Percentiles rank a stretch among this genome's conserved stretches.
Evolutionary conservation across 2,113 vertebrate genomes (phyloP).

Genomic region (Rhinoderma darwinii): DNA sequence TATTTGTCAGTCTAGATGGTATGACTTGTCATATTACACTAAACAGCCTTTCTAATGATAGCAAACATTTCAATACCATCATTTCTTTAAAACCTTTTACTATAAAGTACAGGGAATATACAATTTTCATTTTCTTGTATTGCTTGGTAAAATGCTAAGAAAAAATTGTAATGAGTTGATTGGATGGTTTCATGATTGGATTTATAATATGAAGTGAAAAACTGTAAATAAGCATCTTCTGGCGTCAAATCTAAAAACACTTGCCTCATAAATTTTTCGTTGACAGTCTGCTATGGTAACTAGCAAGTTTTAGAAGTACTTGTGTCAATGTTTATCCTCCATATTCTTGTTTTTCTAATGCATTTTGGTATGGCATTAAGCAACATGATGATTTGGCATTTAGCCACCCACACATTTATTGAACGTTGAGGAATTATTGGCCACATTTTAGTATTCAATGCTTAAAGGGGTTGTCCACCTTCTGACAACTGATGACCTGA

Average conservation of each 20-base stretch:
- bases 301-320: background rate
- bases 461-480: too few relatives aligned
- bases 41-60: constrained; percentile 40
- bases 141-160: background rate
- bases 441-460: too few relatives aligned
- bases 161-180: background rate
- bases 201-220: background rate
- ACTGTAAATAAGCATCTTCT: background rate
- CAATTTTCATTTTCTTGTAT: background rate
- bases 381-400: background rate
- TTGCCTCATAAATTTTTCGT: background rate
- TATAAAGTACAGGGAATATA: background rate
- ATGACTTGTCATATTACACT: constrained; percentile 16
- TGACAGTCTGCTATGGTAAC: background rate
- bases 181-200: background rate
- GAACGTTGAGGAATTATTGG: too few relatives aligned
- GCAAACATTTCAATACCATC: constrained; percentile 39
- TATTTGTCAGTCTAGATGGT: constrained; percentile 46
- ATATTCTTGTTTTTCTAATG: background rate
- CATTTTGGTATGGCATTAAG: background rate
- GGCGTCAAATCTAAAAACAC: background rate
- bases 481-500: too few relatives aligned
- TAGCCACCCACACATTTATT: background rate
- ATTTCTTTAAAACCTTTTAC: constrained; percentile 21
- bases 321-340: background rate